Base-by-base conservation (phyloP, 2,888 invertebrate genomes). In the Chrysolina oricalcia region DNA sequence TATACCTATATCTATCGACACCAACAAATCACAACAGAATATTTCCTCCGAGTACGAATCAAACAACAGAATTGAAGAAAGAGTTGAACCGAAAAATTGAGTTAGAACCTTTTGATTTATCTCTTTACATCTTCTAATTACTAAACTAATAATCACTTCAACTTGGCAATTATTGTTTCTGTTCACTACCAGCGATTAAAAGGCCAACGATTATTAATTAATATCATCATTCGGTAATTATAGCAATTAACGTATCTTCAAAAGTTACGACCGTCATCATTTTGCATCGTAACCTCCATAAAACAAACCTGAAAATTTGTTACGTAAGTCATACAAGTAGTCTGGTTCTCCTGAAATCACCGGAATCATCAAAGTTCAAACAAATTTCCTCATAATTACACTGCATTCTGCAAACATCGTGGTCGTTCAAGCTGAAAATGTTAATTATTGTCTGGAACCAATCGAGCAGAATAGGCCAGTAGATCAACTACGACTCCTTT, bases 341-440 rank as follows among this genome's bases (percentile, higher is more conserved):
- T 41, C 62, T 50, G 23, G 48, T 68, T 68, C 68, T 40, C 71
- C 23, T 64, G 65, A 65, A 71, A 71, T 71, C 46, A 43, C 27
- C 40, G 10, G 43, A 46, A 68, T 64, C 48, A 64, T 63, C 41
- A 73, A 73, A 68, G 73, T 73, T 73, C 68, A 73, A 48, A 23
- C 19, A 10, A 23, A 27, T 62, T 68, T 67, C 59, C 4, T 35
- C 17, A 53, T 64, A 65, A 71, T 71, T 53, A 43, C 53, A 21
- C 17, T 67, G 15, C 11, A 2, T 50, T 19, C 10, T 48, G 17
- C 48, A 63, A 15, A 35, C 41, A 64, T 53, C 35, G 35, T 35
- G 8, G 35, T 35, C 48, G 17, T 35, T 50, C 35, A n/a, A 68
- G 50, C 17, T 9, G 53, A 53, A 23, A 21, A 53, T 21, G 13